phyloP scores from a whole-genome alignment of 2,797 vertebrate species.

The Aotus griseimembra region DNA sequence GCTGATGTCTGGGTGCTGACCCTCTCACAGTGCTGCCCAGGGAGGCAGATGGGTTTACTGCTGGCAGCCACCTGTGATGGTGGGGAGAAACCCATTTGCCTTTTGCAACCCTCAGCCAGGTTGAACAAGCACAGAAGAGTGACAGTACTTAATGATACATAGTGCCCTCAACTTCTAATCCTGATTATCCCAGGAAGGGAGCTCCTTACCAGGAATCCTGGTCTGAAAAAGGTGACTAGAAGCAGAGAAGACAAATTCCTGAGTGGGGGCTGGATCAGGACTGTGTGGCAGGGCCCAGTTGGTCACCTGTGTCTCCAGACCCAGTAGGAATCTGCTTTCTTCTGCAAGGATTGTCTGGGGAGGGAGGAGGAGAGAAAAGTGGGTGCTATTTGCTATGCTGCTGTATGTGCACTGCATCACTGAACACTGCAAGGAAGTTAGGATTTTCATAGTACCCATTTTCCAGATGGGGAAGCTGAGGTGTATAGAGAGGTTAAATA shows the following conservation, averaged over 20 bases:
- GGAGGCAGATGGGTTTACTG: slow-evolving; percentile 77
- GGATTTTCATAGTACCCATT: neutral
- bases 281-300: fast-evolving
- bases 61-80: slow-evolving; percentile 61
- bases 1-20: slow-evolving; percentile 63
- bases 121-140: slow-evolving; percentile 66
- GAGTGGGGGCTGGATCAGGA: neutral
- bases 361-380: neutral
- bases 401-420: neutral
- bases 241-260: neutral
- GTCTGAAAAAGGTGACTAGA: neutral
- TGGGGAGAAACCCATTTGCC: slow-evolving; percentile 68
- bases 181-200: neutral
- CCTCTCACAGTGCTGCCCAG: slow-evolving; percentile 54
- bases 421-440: neutral
- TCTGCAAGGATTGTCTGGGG: neutral
- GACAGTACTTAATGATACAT: slow-evolving; percentile 54
- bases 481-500: neutral
- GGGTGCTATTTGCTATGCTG: neutral
- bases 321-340: neutral
- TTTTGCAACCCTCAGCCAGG: slow-evolving; percentile 62
- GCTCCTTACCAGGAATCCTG: neutral
- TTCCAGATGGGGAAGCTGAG: neutral
- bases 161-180: slow-evolving; percentile 24
- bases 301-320: neutral